Percentiles rank a stretch among this genome's conserved stretches.
phyloP scores from a whole-genome alignment of 2,888 invertebrate genomes.

The Coelinius sp. region DNA sequence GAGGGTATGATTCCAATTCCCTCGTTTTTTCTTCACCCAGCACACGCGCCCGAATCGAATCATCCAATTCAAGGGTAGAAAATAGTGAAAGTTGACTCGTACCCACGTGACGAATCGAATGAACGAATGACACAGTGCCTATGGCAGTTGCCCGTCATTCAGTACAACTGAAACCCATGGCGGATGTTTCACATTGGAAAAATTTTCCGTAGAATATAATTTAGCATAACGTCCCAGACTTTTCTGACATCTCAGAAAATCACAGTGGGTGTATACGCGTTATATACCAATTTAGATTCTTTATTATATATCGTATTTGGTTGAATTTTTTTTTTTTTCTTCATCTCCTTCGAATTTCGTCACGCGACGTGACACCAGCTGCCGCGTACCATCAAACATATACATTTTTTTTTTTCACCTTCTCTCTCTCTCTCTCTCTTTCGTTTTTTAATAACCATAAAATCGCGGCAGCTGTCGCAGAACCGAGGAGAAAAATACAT shows the following conservation, averaged over 20 bases:
- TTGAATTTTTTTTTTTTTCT: constrained; percentile 39
- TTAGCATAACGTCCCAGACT: background rate
- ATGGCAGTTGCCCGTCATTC: background rate
- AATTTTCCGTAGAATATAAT: background rate
- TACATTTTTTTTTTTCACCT: constrained; percentile 11
- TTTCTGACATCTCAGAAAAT: background rate
- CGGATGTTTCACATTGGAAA: background rate
- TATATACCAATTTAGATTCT: constrained; percentile 1
- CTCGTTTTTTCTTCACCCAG: background rate
- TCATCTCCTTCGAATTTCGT: constrained; percentile 54
- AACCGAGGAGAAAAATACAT: constrained; percentile 48
- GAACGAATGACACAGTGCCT: constrained; percentile 1
- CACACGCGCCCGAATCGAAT: constrained; percentile 51
- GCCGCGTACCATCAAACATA: constrained; percentile 38
- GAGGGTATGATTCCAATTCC: constrained; percentile 5
- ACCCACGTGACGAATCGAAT: constrained; percentile 35
- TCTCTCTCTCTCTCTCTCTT: constrained; percentile 36
- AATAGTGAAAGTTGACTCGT: background rate
- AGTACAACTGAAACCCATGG: background rate
- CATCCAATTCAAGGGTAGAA: constrained; percentile 46
- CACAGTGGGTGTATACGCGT: constrained; percentile 18
- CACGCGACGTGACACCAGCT: constrained; percentile 58
- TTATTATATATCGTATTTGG: constrained; percentile 23
- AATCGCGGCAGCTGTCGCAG: constrained; percentile 56
- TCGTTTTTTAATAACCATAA: constrained; percentile 58